These are phyloP conservation scores for Leptinotarsa texana DNA, from an alignment of 1,140 invertebrate genomes.

Conservation along the genomic window DNA sequence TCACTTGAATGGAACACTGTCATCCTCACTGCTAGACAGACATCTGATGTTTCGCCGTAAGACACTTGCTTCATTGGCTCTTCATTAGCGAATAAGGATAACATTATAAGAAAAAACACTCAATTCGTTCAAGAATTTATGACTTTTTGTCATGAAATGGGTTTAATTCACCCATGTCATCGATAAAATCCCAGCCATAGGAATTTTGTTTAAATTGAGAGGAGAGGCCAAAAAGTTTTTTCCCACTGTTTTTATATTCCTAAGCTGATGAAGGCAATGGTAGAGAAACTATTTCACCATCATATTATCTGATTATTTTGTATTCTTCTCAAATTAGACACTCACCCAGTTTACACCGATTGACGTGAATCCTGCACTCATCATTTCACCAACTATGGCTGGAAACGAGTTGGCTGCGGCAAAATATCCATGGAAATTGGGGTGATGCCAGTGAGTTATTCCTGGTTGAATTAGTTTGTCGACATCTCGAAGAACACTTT, in stretches of 20 bases:
- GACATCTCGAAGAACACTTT: slow-evolving; percentile 79
- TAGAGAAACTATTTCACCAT: not conserved
- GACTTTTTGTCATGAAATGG: too few relatives aligned
- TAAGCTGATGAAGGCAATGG: not conserved
- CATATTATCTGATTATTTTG: not conserved
- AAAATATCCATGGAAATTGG: slow-evolving; percentile 92
- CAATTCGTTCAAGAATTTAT: too few relatives aligned
- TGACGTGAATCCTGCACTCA: slow-evolving; percentile 56
- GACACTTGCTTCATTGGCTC: too few relatives aligned
- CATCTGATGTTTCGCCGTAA: too few relatives aligned
- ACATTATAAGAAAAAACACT: too few relatives aligned
- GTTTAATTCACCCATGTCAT: too few relatives aligned
- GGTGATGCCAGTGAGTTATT: slow-evolving; percentile 92
- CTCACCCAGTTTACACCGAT: slow-evolving; percentile 41
- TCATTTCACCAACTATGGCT: slow-evolving; percentile 84
- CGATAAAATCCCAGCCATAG: too few relatives aligned
- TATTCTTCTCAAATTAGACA: not conserved
- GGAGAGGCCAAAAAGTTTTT: not conserved
- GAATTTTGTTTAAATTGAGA: too few relatives aligned
- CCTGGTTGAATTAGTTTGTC: slow-evolving; percentile 85
- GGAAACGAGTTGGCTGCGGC: slow-evolving; percentile 85
- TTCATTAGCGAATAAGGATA: too few relatives aligned
- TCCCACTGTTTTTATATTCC: not conserved
- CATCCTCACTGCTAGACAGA: too few relatives aligned
- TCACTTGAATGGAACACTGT: too few relatives aligned